These are phyloP conservation scores for Dromococcyx pavoninus DNA, from an alignment of 2,797 vertebrate genomes.

Conservation along the genomic window DNA sequence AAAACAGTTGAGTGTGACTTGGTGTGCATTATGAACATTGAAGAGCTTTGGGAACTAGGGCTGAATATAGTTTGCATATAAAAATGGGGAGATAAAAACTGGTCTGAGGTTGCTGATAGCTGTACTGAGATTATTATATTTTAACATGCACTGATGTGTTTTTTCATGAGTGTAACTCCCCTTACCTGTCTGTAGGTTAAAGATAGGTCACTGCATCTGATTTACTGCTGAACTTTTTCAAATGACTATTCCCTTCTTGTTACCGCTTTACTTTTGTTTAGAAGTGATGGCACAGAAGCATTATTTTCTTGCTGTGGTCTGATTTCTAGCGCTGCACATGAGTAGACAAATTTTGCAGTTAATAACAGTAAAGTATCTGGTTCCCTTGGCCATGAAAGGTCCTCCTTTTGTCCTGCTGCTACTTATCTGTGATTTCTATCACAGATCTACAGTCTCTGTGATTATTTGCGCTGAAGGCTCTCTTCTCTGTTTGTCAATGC, in stretches of 20 bases:
- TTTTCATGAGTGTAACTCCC: not conserved
- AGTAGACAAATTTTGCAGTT: not conserved
- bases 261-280: not conserved
- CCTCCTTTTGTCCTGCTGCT: not conserved
- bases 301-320: not conserved
- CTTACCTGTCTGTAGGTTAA: not conserved
- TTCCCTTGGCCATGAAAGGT: not conserved
- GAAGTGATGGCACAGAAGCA: not conserved
- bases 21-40: rapidly evolving
- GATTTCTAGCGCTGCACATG: not conserved
- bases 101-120: not conserved
- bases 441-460: not conserved
- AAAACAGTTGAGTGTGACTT: not conserved
- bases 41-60: not conserved
- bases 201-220: not conserved
- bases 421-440: not conserved
- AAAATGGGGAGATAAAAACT: not conserved
- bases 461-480: not conserved
- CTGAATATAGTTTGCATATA: not conserved
- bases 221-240: not conserved
- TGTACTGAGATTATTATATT: not conserved
- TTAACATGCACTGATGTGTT: not conserved
- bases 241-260: not conserved
- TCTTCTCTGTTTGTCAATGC: slow-evolving; percentile 32
- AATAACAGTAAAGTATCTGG: not conserved